These are phyloP conservation scores for Larimichthys crocea DNA, from an alignment of 2,113 vertebrate genomes.

Conservation along the genomic window DNA sequence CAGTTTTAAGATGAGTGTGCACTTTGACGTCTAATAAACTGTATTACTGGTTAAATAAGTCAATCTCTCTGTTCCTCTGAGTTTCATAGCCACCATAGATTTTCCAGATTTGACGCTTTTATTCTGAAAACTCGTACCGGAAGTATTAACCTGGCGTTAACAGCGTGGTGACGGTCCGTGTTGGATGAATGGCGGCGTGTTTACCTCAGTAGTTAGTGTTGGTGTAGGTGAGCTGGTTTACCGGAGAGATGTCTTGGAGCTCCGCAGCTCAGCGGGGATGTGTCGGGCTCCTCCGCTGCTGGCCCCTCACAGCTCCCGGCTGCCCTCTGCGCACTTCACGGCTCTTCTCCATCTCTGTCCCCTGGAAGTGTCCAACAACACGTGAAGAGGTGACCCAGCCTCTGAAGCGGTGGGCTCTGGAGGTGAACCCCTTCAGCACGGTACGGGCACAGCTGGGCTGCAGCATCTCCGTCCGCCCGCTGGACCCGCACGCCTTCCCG, in stretches of 20 bases:
- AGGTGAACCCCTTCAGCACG: conserved; percentile 86
- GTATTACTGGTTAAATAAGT: too few relatives aligned
- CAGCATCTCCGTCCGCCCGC: conserved; percentile 84
- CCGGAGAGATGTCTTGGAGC: conserved; percentile 55
- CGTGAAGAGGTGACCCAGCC: conserved; percentile 32
- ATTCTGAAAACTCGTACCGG: conserved; percentile 43
- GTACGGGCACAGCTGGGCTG: conserved; percentile 86
- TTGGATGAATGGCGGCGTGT: background rate
- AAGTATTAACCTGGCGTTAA: background rate
- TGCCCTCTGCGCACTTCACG: conserved; percentile 20
- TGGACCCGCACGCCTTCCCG: conserved; percentile 87
- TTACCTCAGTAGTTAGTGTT: background rate
- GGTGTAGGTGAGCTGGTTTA: conserved; percentile 2
- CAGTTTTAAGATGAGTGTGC: too few relatives aligned
- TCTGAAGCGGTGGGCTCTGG: conserved; percentile 84
- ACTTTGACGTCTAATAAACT: too few relatives aligned
- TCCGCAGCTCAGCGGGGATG: conserved; percentile 35
- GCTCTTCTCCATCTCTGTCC: conserved; percentile 52
- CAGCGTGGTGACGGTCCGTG: background rate
- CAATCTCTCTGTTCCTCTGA: too few relatives aligned
- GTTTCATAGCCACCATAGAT: too few relatives aligned
- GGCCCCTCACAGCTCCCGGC: conserved; percentile 1
- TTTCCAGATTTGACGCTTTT: conserved; percentile 4
- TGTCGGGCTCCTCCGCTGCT: conserved; percentile 39
- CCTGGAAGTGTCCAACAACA: background rate